Conservation (phyloP, 1,140 invertebrate genomes). For the Drosophila navojoa region DNA sequence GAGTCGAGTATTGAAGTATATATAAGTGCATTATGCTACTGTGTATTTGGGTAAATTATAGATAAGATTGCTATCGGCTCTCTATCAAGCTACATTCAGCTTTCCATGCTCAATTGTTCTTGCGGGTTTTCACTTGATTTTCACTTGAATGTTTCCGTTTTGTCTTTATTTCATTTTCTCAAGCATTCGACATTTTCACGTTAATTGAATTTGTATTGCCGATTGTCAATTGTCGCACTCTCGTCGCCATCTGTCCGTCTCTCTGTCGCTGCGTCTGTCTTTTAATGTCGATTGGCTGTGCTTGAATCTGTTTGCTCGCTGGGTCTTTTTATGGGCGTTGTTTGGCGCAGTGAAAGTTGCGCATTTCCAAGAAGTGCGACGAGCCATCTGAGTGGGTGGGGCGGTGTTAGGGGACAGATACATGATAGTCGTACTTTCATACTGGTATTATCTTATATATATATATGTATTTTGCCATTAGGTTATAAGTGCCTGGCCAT, state of each 20-base stretch:
- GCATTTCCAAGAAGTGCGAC: slow-evolving; percentile 60
- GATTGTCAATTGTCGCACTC: slow-evolving; percentile 65
- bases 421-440: slow-evolving; percentile 14
- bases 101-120: slow-evolving; percentile 1
- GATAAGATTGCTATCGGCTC: neutral
- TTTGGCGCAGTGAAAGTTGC: slow-evolving; percentile 69
- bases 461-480: slow-evolving; percentile 52
- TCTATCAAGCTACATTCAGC: neutral
- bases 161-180: slow-evolving; percentile 38
- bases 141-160: slow-evolving; percentile 14
- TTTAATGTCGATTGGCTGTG: slow-evolving; percentile 4
- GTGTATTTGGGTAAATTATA: too few relatives aligned
- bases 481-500: slow-evolving; percentile 53
- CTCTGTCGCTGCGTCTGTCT: slow-evolving; percentile 2
- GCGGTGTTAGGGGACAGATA: neutral
- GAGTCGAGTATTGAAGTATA: too few relatives aligned
- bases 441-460: slow-evolving; percentile 38
- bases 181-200: slow-evolving; percentile 51
- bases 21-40: too few relatives aligned
- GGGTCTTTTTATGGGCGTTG: slow-evolving; percentile 65
- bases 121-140: slow-evolving; percentile 31
- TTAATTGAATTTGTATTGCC: slow-evolving; percentile 74
- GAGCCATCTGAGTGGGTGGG: slow-evolving; percentile 9
- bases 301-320: slow-evolving; percentile 27
- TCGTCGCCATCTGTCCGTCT: slow-evolving; percentile 3